Evolutionary conservation across 2,113 vertebrate species (phyloP).

Genomic region (Morone saxatilis): DNA sequence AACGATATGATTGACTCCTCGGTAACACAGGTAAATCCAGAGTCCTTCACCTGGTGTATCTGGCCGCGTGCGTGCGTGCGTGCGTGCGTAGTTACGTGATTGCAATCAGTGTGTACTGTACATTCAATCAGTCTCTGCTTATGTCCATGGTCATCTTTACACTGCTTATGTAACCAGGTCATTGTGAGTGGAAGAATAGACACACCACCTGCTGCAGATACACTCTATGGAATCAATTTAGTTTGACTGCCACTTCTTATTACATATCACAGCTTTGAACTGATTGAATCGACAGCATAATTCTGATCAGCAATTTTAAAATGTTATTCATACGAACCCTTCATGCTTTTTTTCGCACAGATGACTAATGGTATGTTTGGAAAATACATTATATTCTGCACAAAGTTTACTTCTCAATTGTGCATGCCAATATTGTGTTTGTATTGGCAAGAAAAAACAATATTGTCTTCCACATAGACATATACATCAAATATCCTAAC

Average conservation of each 20-base stretch:
- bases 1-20: not conserved
- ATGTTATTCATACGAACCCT: slow-evolving; percentile 54
- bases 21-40: not conserved
- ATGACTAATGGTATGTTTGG: slow-evolving; percentile 39
- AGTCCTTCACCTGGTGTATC: slow-evolving; percentile 28
- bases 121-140: slow-evolving; percentile 24
- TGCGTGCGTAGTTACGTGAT: slow-evolving; percentile 17
- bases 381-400: slow-evolving; percentile 60
- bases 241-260: slow-evolving; percentile 58
- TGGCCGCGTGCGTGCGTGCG: slow-evolving; percentile 9
- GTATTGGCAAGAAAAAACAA: slow-evolving; percentile 53
- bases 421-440: slow-evolving; percentile 53
- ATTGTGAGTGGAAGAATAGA: slow-evolving; percentile 27
- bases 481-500: not conserved
- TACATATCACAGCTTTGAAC: slow-evolving; percentile 52
- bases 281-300: slow-evolving; percentile 69
- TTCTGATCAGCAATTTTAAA: slow-evolving; percentile 52
- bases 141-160: slow-evolving; percentile 17
- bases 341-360: slow-evolving; percentile 16
- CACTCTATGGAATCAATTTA: slow-evolving; percentile 57
- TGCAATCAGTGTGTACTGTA: slow-evolving; percentile 29
- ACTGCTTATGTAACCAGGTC: slow-evolving; percentile 43
- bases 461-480: slow-evolving; percentile 31
- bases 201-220: slow-evolving; percentile 10
- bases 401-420: slow-evolving; percentile 66